Evolutionary conservation across 2,888 invertebrate species (phyloP).

Genomic region (Hartigia nigra): DNA sequence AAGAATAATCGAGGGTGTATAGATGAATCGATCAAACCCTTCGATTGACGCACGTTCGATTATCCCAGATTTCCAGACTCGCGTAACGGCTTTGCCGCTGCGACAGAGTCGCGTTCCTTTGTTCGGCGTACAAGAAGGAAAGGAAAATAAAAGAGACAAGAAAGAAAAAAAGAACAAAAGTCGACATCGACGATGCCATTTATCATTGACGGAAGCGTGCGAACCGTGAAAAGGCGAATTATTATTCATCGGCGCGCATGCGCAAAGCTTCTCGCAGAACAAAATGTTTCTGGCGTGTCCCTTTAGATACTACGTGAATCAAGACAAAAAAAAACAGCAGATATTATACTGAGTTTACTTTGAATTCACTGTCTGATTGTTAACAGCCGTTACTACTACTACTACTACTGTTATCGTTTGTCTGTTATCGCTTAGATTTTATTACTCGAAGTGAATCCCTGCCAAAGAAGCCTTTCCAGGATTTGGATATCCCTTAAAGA

Average conservation of each 20-base stretch:
- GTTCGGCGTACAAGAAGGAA: not conserved
- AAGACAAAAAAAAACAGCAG: not conserved
- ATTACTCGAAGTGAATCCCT: not conserved
- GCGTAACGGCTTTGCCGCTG: not conserved
- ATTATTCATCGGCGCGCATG: constrained; percentile 4
- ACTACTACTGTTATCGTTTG: not conserved
- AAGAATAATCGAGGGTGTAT: not conserved
- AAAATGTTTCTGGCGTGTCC: not conserved
- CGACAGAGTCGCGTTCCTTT: not conserved
- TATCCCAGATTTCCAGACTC: not conserved
- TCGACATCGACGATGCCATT: not conserved
- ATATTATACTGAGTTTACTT: not conserved
- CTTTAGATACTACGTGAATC: not conserved
- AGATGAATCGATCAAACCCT: not conserved
- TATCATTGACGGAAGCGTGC: constrained; percentile 8
- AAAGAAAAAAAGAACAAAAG: not conserved
- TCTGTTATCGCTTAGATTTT: not conserved
- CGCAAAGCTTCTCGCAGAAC: not conserved
- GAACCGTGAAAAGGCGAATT: constrained; percentile 6
- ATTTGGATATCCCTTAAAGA: constrained; percentile 39
- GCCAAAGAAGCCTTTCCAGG: constrained; percentile 28
- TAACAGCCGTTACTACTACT: not conserved
- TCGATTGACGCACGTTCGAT: too few species aligned
- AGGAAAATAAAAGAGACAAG: not conserved
- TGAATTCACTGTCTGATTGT: not conserved